Percentiles rank a stretch among this genome's conserved stretches.
These are phyloP conservation scores for Cremastinae sp. DNA, from an alignment of 2,888 invertebrate genomes.

Conservation along the genomic window DNA sequence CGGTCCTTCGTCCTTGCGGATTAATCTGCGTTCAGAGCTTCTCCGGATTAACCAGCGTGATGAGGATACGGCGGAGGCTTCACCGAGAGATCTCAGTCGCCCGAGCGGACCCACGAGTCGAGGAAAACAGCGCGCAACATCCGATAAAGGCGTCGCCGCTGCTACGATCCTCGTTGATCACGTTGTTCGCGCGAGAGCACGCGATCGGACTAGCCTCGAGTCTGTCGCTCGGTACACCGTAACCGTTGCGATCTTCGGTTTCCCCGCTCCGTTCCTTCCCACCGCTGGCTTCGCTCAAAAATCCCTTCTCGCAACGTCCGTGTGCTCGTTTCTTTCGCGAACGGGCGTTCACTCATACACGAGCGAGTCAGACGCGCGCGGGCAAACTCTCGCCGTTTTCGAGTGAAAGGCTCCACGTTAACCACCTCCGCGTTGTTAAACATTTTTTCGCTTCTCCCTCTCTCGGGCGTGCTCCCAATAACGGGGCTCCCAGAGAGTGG, in stretches of 20 bases:
- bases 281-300: background rate
- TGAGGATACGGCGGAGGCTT: background rate
- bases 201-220: no score
- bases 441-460: constrained; percentile 14
- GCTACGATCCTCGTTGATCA: no score
- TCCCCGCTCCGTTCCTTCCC: no score
- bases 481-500: background rate
- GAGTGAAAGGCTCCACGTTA: constrained; percentile 54
- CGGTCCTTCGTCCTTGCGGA: no score
- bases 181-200: no score
- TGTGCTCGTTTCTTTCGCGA: no score
- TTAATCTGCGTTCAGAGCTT: no score
- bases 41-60: no score
- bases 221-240: no score
- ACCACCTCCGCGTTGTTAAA: constrained; percentile 1
- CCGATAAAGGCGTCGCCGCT: constrained; percentile 33
- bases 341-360: background rate
- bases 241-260: constrained; percentile 27
- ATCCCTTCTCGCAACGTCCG: no score
- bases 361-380: background rate
- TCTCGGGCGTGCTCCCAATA: background rate
- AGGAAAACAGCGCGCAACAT: constrained; percentile 53
- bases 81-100: background rate
- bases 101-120: constrained; percentile 19
- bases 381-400: constrained; percentile 42